Base-by-base conservation (phyloP, 2,888 invertebrate species). In the Malacosoma neustria region DNA sequence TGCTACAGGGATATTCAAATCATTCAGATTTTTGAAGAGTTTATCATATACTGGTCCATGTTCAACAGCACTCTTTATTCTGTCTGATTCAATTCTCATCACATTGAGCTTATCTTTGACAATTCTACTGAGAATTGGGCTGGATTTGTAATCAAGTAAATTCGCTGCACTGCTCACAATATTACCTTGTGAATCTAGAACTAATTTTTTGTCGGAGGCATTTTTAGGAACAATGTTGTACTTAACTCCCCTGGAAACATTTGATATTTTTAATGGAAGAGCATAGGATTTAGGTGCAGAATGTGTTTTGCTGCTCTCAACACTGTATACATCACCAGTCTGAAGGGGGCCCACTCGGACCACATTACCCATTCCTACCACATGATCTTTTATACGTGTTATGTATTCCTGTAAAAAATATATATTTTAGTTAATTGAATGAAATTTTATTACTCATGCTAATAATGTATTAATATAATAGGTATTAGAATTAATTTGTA, bases 351-450 rank as follows among this genome's bases (percentile, higher is more conserved):
- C 87, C 39, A 91, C 87, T 67, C 92, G 74, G 2, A 89, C 89
- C 7, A 93, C 91, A 61, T 88, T 89, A 37, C 92, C 93, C 82
- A 92, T 92, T 3, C 93, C 93, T 11, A 91, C 90, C 39, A 90
- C 92, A 69, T 91, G 89, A 36, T 89, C 90, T 49, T 91, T 90
- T 50, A 93, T 87, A 40, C 82, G 75, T 3, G 79, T 75, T 33
- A 86, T 84, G 50, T 85, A 86, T 68, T 85, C 85, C 84, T 85
- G 66, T 34, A 59, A 45, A 41, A 40, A 37, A 40, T 35, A 40
- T 22, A 36, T 31, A 39, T 30, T 13, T 15, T 32, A 39, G 36
- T 36, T 33, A 39, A 32, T 2, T 29, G 14, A 31, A 29, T 29
- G 33, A 11, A 6, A 31, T 38, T n/a, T 30, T 13, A 7, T 7